phyloP scores from a whole-genome alignment of 2,888 invertebrate species.

The Agonopterix arenella region DNA sequence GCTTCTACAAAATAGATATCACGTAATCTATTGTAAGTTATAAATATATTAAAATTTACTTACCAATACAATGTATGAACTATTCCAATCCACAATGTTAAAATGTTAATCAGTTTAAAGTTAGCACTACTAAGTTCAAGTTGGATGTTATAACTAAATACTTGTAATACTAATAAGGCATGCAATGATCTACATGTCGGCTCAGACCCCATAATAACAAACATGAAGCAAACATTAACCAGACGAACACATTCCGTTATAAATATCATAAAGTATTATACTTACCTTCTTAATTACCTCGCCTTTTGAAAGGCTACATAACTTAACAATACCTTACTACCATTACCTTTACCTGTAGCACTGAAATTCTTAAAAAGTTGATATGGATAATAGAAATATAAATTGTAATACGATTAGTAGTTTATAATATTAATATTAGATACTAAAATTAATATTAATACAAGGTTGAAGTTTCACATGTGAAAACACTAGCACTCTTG shows the following conservation, averaged over 20 bases:
- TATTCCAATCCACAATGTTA: conserved; percentile 44
- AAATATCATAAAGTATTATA: conserved; percentile 30
- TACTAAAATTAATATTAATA: conserved; percentile 48
- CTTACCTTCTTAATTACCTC: conserved; percentile 64
- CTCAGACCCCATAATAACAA: conserved; percentile 50
- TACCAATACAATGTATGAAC: conserved; percentile 40
- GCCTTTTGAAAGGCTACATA: conserved; percentile 63
- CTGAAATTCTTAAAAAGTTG: conserved; percentile 52
- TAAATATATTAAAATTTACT: conserved; percentile 49
- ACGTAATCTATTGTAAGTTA: conserved; percentile 24
- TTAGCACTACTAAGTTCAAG: conserved; percentile 39
- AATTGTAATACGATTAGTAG: conserved; percentile 64
- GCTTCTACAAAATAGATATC: conserved; percentile 26
- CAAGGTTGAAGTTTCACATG: conserved; percentile 73
- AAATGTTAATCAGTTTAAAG: conserved; percentile 30
- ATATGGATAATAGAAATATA: conserved; percentile 54
- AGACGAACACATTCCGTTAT: conserved; percentile 24
- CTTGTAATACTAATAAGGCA: conserved; percentile 33
- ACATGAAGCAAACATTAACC: conserved; percentile 45
- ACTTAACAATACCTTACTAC: conserved; percentile 47
- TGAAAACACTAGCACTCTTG: conserved; percentile 77
- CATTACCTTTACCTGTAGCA: conserved; percentile 66
- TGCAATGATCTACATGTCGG: conserved; percentile 46
- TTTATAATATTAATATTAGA: conserved; percentile 69
- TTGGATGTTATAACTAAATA: conserved; percentile 1